A percentile compares a stretch with the other conserved stretches of the same genome.
These are phyloP conservation scores for Aphodius sticticus DNA, from an alignment of 2,888 invertebrate genomes.

Conservation along the genomic window DNA sequence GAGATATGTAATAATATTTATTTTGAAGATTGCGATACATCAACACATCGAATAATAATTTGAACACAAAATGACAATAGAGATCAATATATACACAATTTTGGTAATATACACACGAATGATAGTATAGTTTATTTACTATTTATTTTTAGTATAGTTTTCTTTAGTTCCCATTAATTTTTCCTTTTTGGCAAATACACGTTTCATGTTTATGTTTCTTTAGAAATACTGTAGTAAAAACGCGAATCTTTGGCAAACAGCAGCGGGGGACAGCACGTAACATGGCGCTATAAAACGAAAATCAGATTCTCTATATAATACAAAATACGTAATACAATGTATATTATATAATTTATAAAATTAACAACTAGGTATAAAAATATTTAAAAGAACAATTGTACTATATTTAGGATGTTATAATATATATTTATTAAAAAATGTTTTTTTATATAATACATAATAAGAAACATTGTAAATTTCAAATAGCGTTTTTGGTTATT, in stretches of 20 bases:
- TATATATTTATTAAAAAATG: slow-evolving; percentile 35
- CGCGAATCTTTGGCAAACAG: slow-evolving; percentile 38
- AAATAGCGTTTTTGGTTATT: slow-evolving; percentile 34
- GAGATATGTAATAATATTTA: slow-evolving; percentile 10
- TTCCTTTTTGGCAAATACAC: slow-evolving; percentile 23
- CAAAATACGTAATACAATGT: slow-evolving; percentile 22
- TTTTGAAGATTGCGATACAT: slow-evolving; percentile 21
- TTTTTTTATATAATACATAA: slow-evolving; percentile 21
- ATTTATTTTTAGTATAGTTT: too few relatives aligned
- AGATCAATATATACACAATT: slow-evolving; percentile 18
- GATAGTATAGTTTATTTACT: background rate
- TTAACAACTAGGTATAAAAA: slow-evolving; percentile 46
- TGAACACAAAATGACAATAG: slow-evolving; percentile 23
- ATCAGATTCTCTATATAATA: background rate
- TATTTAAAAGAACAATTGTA: slow-evolving; percentile 47
- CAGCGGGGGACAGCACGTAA: slow-evolving; percentile 25
- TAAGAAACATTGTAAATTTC: slow-evolving; percentile 29
- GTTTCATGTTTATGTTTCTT: slow-evolving; percentile 1
- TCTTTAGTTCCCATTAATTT: slow-evolving; percentile 1
- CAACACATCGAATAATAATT: slow-evolving; percentile 18
- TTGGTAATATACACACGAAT: slow-evolving; percentile 15
- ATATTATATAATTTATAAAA: slow-evolving; percentile 44
- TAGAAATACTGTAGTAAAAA: slow-evolving; percentile 38
- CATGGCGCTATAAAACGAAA: slow-evolving; percentile 13
- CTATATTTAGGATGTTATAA: slow-evolving; percentile 41